A percentile compares a stretch with the other conserved stretches of the same genome.
These are phyloP conservation scores for Drosophila obscura DNA, from an alignment of 1,140 invertebrate genomes.

Conservation along the genomic window DNA sequence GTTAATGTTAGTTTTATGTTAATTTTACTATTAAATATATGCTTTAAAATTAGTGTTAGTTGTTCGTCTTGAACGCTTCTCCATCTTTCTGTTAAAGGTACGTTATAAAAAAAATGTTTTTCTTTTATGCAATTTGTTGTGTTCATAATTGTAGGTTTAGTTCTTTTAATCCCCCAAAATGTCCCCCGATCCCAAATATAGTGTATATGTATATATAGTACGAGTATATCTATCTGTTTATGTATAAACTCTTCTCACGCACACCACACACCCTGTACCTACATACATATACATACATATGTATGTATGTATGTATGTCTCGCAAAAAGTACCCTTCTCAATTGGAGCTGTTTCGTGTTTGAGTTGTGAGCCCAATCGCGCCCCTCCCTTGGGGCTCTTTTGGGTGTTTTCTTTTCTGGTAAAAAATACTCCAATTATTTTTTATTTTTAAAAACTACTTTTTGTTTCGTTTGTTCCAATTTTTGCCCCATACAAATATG, in stretches of 20 bases:
- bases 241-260: slow-evolving; percentile 33
- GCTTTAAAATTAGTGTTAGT: slow-evolving; percentile 76
- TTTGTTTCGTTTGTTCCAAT: slow-evolving; percentile 34
- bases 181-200: slow-evolving; percentile 11
- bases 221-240: slow-evolving; percentile 20
- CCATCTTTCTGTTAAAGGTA: slow-evolving; percentile 63
- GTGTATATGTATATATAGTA: slow-evolving; percentile 6
- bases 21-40: slow-evolving; percentile 75
- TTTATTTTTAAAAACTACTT: slow-evolving; percentile 6
- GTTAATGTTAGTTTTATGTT: slow-evolving; percentile 57
- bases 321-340: slow-evolving; percentile 2
- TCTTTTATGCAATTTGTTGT: slow-evolving; percentile 7
- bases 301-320: slow-evolving; percentile 20
- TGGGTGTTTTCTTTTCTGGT: slow-evolving; percentile 29
- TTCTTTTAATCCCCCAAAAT: background rate
- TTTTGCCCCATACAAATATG: slow-evolving; percentile 30
- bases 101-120: slow-evolving; percentile 70
- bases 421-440: slow-evolving; percentile 52
- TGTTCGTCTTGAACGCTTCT: slow-evolving; percentile 30
- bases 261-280: slow-evolving; percentile 23
- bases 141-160: slow-evolving; percentile 39
- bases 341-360: slow-evolving; percentile 12
- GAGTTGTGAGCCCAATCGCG: too few relatives aligned
- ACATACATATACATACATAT: slow-evolving; percentile 12
- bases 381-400: background rate